Conservation (phyloP, 1,140 invertebrate genomes). For the Pachyrhynchus sulphureomaculatus region DNA sequence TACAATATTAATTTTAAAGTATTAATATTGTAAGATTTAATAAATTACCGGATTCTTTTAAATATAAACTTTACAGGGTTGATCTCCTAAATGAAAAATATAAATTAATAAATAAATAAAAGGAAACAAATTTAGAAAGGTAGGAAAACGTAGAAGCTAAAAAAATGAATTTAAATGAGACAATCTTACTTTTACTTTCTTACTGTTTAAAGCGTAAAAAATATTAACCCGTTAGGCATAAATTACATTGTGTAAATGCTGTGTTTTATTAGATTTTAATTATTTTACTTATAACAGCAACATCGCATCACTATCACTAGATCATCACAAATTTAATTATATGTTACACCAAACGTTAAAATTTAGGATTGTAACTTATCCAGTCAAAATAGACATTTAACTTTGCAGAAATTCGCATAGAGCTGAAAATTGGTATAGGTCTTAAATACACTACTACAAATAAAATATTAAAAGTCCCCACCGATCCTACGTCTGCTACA, state of each 20-base stretch:
- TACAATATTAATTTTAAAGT: not conserved
- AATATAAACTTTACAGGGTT: slow-evolving; percentile 21
- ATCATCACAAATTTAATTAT: too few species aligned
- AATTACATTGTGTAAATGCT: not conserved
- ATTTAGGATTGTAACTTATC: too few species aligned
- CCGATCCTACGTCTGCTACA: too few species aligned
- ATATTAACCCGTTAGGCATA: not conserved
- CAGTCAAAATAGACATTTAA: too few species aligned
- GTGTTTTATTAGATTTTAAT: too few species aligned
- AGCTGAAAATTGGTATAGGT: too few species aligned
- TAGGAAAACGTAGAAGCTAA: not conserved
- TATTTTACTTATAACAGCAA: too few species aligned
- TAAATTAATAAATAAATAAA: slow-evolving; percentile 7
- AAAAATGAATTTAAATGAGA: slow-evolving; percentile 7
- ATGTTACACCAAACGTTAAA: too few species aligned
- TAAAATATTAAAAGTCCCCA: too few species aligned
- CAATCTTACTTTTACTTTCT: not conserved
- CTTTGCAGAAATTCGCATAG: too few species aligned
- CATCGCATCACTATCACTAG: too few species aligned
- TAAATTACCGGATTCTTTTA: not conserved
- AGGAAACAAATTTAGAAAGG: not conserved
- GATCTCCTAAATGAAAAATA: slow-evolving; percentile 10
- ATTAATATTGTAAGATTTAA: not conserved
- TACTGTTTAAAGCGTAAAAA: not conserved
- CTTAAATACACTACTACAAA: too few species aligned